These are phyloP conservation scores for Drosophila niveifrons DNA, from an alignment of 2,888 invertebrate genomes.

Conservation along the genomic window DNA sequence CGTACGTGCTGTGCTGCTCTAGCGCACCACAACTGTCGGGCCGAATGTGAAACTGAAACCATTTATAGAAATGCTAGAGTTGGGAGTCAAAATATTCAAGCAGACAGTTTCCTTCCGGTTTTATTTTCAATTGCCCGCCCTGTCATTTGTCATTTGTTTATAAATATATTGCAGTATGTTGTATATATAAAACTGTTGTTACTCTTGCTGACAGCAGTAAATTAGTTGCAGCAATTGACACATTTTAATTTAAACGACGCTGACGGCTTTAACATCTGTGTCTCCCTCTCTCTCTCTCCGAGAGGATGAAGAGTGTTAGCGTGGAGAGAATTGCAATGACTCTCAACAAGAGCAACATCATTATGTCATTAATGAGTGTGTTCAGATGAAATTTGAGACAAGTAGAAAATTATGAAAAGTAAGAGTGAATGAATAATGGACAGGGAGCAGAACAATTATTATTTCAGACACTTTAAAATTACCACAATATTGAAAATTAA, in stretches of 20 bases:
- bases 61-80: constrained; percentile 67
- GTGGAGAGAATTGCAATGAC: constrained; percentile 20
- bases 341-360: constrained; percentile 9
- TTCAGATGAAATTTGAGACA: neutral
- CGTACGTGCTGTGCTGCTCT: constrained; percentile 49
- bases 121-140: constrained; percentile 70
- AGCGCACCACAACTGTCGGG: constrained; percentile 24
- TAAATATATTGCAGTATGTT: constrained; percentile 68
- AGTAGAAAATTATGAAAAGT: neutral
- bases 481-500: neutral
- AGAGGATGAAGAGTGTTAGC: neutral
- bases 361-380: constrained; percentile 24
- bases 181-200: constrained; percentile 60
- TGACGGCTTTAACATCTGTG: constrained; percentile 63
- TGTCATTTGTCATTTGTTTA: constrained; percentile 75
- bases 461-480: neutral
- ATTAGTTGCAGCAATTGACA: constrained; percentile 75
- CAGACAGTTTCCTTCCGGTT: constrained; percentile 81
- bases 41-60: constrained; percentile 68
- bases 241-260: constrained; percentile 71
- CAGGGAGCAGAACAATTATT: neutral
- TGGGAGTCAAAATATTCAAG: constrained; percentile 54
- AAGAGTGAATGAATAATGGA: neutral
- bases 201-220: constrained; percentile 63
- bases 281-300: neutral